phyloP scores from a whole-genome alignment of 2,113 vertebrate genomes.

The Lanius collurio region DNA sequence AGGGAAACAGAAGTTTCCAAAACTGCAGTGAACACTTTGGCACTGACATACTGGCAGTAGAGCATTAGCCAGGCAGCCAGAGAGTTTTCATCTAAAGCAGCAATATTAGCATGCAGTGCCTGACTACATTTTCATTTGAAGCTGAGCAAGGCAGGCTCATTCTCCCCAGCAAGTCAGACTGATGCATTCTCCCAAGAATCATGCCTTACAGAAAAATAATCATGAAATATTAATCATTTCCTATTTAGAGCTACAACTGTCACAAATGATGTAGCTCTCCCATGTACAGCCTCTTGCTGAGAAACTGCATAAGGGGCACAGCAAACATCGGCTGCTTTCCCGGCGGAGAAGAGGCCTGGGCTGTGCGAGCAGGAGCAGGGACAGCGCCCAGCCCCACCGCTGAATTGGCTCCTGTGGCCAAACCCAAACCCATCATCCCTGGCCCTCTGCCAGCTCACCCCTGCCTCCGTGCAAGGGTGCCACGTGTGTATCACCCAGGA shows the following conservation, averaged over 20 bases:
- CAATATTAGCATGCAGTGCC: constrained; percentile 1
- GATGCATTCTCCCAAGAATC: constrained; percentile 14
- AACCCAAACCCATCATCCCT: neutral
- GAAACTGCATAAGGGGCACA: neutral
- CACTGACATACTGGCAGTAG: neutral
- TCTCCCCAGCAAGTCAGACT: constrained; percentile 13
- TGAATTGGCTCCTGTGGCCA: neutral
- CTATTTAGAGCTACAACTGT: constrained; percentile 40
- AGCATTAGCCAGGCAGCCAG: constrained; percentile 7
- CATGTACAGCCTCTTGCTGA: neutral
- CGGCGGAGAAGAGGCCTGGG: neutral
- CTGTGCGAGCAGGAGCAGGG: neutral
- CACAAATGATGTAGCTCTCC: neutral
- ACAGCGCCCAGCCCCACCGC: rapidly evolving
- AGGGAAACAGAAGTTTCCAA: neutral
- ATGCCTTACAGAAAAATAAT: constrained; percentile 33
- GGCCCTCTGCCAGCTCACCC: neutral
- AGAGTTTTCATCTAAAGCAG: neutral
- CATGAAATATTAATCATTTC: constrained; percentile 59
- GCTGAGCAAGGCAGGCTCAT: neutral
- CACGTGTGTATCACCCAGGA: neutral
- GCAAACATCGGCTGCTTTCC: rapidly evolving
- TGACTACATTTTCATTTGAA: neutral
- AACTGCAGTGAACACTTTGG: neutral
- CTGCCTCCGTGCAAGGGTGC: neutral